These are phyloP conservation scores for Babyrousa celebensis DNA, from an alignment of 2,797 vertebrate genomes.

Conservation along the genomic window DNA sequence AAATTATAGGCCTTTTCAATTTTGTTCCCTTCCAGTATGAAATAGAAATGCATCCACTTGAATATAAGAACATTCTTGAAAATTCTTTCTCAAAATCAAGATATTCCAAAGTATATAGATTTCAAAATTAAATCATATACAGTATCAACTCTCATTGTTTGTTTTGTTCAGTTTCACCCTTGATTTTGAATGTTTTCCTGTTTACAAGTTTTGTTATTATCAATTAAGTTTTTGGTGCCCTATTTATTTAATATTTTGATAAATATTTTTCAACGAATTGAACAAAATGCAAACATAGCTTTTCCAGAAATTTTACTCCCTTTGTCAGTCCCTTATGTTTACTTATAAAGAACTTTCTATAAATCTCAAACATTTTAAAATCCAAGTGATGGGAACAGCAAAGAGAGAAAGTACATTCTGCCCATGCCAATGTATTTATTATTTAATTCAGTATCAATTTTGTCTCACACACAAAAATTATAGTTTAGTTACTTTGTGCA, in stretches of 20 bases:
- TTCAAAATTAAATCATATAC: neutral
- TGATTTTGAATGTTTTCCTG: neutral
- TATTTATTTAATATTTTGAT: neutral
- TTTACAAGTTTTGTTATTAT: neutral
- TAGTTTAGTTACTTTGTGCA: neutral
- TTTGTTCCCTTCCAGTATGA: neutral
- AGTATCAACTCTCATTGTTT: neutral
- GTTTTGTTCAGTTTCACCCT: neutral
- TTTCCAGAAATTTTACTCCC: neutral
- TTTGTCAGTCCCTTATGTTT: neutral
- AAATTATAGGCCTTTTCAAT: neutral
- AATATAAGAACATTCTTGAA: neutral
- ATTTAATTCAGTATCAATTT: slow-evolving; percentile 12
- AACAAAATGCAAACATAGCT: neutral
- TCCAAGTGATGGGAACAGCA: neutral
- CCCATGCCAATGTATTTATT: neutral
- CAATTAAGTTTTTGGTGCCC: neutral
- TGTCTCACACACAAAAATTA: neutral
- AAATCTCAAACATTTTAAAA: neutral
- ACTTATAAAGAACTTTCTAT: neutral
- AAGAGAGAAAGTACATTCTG: neutral
- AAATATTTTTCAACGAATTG: neutral
- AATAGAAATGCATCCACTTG: neutral
- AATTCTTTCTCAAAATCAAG: neutral
- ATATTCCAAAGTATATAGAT: neutral